Evolutionary conservation across 2,888 invertebrate genomes (phyloP).

Genomic region (Sesia apiformis): DNA sequence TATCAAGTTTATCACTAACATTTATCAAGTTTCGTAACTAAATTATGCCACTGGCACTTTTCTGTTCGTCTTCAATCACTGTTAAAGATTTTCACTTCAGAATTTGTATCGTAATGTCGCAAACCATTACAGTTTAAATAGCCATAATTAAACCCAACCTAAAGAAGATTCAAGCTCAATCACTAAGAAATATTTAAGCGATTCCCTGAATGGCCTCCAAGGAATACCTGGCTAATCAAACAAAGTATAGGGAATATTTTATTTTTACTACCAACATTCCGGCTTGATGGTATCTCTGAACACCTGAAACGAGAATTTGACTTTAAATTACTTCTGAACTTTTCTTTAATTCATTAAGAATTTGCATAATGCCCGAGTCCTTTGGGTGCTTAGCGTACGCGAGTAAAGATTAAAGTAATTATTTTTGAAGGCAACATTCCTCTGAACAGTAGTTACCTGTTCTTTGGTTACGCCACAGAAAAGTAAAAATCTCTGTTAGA

Average conservation of each 20-base stretch:
- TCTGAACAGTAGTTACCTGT: no score
- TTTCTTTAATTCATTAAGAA: constrained; percentile 36
- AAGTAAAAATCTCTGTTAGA: no score
- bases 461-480: no score
- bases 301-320: constrained; percentile 27
- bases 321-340: constrained; percentile 39
- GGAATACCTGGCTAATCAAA: constrained; percentile 9
- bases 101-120: no score
- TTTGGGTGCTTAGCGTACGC: not conserved
- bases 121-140: no score
- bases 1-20: no score
- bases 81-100: no score
- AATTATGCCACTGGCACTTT: no score
- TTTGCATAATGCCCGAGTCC: constrained; percentile 36
- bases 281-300: constrained; percentile 8
- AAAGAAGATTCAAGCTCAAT: constrained; percentile 4
- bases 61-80: no score
- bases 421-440: not conserved
- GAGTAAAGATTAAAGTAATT: not conserved
- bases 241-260: constrained; percentile 7
- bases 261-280: constrained; percentile 11
- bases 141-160: no score
- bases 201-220: constrained; percentile 8
- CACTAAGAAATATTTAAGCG: constrained; percentile 5
- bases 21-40: no score